Base-by-base conservation (phyloP, 2,888 invertebrate species). In the Limnephilus marmoratus region DNA sequence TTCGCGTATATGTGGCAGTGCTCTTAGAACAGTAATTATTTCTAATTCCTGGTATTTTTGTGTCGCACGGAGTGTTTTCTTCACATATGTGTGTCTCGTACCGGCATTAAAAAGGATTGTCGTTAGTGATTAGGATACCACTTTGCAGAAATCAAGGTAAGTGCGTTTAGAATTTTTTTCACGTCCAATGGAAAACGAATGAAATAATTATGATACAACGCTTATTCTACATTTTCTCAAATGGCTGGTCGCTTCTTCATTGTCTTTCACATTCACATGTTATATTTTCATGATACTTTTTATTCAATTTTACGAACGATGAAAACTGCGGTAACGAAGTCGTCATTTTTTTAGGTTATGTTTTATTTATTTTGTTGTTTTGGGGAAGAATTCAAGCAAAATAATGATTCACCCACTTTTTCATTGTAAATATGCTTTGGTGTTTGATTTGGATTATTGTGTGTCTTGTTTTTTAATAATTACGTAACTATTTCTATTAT, bases 1-100 rank as follows among this genome's bases (percentile, higher is more conserved):
- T 37, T 81, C 45, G 91, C 86, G 81, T 81, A 87, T 91, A 91
- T 91, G 91, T 91, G 91, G 91, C 91, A 91, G 85, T 91, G 86
- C 68, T 90, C 24, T 9, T 49, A 86, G 80, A 34, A 80, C 53
- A 18, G 53, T 68, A 68, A 68, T 68, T 68, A 53, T 89, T 89
- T 81, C 34, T 24, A 41, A 88, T 68, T 31, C 13, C 18, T 80
- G 49, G 37, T 15, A 37, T 89, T 80, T n/a, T 89, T 89, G 88
- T 89, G 81, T 81, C 68, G 34, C n/a, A 88, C 11, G 24, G n/a
- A 89, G 80, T 81, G 80, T 80, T 34, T 89, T 89, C 24, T 37
- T 87, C 31, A 18, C 34, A 49, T 87, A 49, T 53, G 31, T 86
- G 87, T 87, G 45, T 87, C 13, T 68, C 34, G 4, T 53, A 49